A percentile compares a stretch with the other conserved stretches of the same genome.
Evolutionary conservation across 2,888 invertebrate genomes (phyloP).

Genomic region (Andrena chrysosceles): DNA sequence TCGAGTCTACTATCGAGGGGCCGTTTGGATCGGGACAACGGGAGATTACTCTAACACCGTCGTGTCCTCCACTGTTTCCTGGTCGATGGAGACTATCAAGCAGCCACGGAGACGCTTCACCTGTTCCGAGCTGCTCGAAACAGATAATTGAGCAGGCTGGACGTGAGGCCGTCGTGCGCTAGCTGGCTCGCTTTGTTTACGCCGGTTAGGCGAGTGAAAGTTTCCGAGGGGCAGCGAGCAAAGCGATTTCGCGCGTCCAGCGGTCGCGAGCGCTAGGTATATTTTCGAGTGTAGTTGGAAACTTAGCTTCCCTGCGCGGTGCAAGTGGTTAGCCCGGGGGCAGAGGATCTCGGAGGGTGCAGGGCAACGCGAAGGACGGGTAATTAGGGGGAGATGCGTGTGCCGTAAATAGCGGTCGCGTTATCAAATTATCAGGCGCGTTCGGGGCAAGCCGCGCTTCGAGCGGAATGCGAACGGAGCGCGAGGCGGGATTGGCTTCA

Average conservation of each 20-base stretch:
- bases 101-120: background rate
- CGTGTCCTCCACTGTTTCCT: background rate
- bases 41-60: background rate
- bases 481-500: constrained; percentile 76
- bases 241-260: constrained; percentile 36
- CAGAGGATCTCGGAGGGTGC: background rate
- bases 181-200: constrained; percentile 63
- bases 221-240: constrained; percentile 44
- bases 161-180: constrained; percentile 3
- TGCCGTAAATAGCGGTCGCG: constrained; percentile 55
- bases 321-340: background rate
- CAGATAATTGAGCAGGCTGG: background rate
- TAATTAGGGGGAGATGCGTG: constrained; percentile 56
- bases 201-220: constrained; percentile 66
- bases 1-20: constrained; percentile 1
- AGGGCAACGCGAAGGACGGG: constrained; percentile 23
- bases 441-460: constrained; percentile 54
- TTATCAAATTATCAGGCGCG: constrained; percentile 67
- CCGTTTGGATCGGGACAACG: background rate
- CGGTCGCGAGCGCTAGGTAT: background rate
- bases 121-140: background rate
- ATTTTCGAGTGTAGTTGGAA: background rate
- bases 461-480: constrained; percentile 78
- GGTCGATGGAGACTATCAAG: background rate
- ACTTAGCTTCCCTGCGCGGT: background rate